Base-by-base conservation (phyloP, 2,113 vertebrate genomes). In the Cottus gobio region DNA sequence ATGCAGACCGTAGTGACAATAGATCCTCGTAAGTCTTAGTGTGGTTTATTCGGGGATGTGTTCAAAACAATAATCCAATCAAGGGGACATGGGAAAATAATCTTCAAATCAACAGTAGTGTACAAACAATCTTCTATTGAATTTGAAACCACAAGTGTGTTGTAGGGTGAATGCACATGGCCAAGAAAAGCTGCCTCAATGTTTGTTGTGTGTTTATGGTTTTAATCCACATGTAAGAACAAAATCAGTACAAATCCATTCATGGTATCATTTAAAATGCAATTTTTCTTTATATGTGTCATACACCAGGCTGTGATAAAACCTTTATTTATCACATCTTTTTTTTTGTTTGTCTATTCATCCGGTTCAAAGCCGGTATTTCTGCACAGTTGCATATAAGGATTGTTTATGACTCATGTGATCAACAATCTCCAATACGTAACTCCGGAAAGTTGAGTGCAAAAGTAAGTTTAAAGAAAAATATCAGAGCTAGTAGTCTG, bases 11-110 rank as follows among this genome's bases (percentile, higher is more conserved):
- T 42, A 75, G 12, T 37, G 16, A 54, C 36, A 46, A n/a, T 61
- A 22, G 9, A 54, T 44, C 1, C 22, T 44, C 11, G 39, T 11
- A 52, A 31, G 16, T 52, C 37, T 58, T 10, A 4, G 24, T 65
- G 30, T 24, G 20, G 20, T 72, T 81, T 42, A 34, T 71, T 36
- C 34, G 30, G 44, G 31, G 54, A 72, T 48, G 5, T 37, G 36
- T 68, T 74, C 7, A 60, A 67, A 80, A 52, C 31, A 48, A 16
- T 66, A 4, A 72, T 61, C 34, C 12, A 13, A 42, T 81, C 34
- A 44, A 42, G 9, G 24, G 39, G 42, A 1, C 3, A n/a, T 69
- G 5, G 39, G 28, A 50, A 69, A 50, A 44, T 63, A 57, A 52
- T 76, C 26, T 22, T 60, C 11, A 15, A 34, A 34, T 10, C 7